Base-by-base conservation (phyloP, 2,113 vertebrate genomes). In the Thunnus maccoyii region DNA sequence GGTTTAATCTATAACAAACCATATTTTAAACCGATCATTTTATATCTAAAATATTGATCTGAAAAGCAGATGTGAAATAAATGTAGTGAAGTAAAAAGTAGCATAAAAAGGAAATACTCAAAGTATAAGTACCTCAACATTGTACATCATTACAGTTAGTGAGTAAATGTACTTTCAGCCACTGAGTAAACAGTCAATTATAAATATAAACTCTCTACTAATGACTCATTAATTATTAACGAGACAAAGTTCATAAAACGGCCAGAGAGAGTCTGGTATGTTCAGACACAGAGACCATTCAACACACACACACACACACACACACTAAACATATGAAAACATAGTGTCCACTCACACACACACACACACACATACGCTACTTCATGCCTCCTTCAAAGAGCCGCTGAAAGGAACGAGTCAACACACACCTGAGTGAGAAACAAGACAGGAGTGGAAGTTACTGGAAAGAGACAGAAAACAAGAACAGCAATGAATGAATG, bases 381-480 rank as follows among this genome's bases (percentile, higher is more conserved):
- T 67, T 72, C 50, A 56, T 4, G 30, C 17, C 46, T 65, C 52
- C 47, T 55, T 80, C 61, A 75, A 78, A 74, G 80, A 25, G 60
- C 55, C 3, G 10, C 2, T 22, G 64, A 52, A 32, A 69, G 36
- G 44, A 70, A 25, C 18, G 47, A 71, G 74, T 81, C 60, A 72
- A 74, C 82, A 83, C 63, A 91, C 83, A 87, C 83, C 82, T 79
- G 83, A 85, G 69, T 78, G 89, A 80, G 67, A 86, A 87, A 86
- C 83, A 79, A 47, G 80, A 57, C 60, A 36, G 74, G 67, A 72
- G 72, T 67, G 83, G 78, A 89, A 82, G 83, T 86, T 79, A 83
- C 84, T 75, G 84, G 78, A 89, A 82, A 64, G 30, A 60, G 27
- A 8, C 5, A 56, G 47, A 75, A 54, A 63, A 32, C 47, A 67